Evolutionary conservation across 2,113 vertebrate species (phyloP), one percentile per base, ranked within the genome.

Genomic region (Orthochromis malagaraziensis): DNA sequence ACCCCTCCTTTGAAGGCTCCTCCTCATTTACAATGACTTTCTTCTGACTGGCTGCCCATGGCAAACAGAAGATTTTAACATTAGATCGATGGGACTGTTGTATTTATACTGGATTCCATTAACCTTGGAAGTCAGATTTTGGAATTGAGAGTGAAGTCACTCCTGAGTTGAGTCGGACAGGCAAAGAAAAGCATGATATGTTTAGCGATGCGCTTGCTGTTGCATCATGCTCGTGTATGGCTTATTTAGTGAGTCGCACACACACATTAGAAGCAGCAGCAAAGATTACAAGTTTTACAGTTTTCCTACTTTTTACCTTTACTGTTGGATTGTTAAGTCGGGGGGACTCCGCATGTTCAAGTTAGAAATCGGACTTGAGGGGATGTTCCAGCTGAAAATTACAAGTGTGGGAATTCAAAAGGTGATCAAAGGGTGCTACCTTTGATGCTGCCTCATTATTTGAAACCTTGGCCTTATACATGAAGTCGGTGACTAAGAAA

Each of bases 401-500:
- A 16, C 33, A 38, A 16, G 21, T 4, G 38, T 26, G 3, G 21
- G 38, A 16, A 42, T 40, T 68, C 31, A 65, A 38, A 65, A 38
- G 60, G 60, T 65, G 60, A 38, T 65, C 0, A 65, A 65, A 65
- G 33, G 16, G 29, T 19, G 29, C 29, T 35, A 38, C 33, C 19
- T 65, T 65, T 65, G 33, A 70, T 9, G 63, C 35, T 70, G 5
- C 63, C 63, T 70, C 63, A 24, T 70, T 70, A 70, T 70, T 40
- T 40, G n/a, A 42, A 70, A 70, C 63, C 63, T 70, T 70, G 12
- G 35, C 35, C 11, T 0, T 14, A 24, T 21, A 68, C 63, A 14
- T 0, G 1, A 14, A 70, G 63, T 40, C 6, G 0, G 19, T 35
- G 12, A 2, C 13, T 2, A 16, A 73, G 21, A 26, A 45, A 45